These are phyloP conservation scores for Drosophila hamatofila DNA, from an alignment of 2,888 invertebrate species.

Conservation along the genomic window DNA sequence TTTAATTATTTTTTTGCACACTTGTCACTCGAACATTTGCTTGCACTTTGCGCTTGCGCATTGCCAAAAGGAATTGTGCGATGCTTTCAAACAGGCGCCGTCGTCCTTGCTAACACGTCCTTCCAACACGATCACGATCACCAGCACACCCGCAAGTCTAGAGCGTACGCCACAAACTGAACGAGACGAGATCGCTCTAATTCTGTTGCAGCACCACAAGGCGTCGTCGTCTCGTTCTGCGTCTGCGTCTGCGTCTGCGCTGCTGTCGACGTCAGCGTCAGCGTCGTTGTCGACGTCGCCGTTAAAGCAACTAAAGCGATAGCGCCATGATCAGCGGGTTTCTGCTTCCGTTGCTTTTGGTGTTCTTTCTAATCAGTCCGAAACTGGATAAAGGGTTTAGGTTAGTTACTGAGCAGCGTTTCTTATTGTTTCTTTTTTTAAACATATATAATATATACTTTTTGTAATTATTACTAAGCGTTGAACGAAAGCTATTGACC, in stretches of 20 bases:
- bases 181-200: slow-evolving; percentile 74
- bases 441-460: background rate
- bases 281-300: slow-evolving; percentile 28
- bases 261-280: slow-evolving; percentile 7
- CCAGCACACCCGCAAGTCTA: slow-evolving; percentile 81
- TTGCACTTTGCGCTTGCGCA: slow-evolving; percentile 72
- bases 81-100: slow-evolving; percentile 18
- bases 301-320: slow-evolving; percentile 43
- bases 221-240: slow-evolving; percentile 35
- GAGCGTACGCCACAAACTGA: slow-evolving; percentile 84
- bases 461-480: background rate
- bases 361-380: slow-evolving; percentile 56
- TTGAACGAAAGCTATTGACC: background rate
- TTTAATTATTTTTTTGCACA: slow-evolving; percentile 65
- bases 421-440: background rate
- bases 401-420: slow-evolving; percentile 20
- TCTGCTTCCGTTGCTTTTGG: slow-evolving; percentile 48
- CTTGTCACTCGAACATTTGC: slow-evolving; percentile 44
- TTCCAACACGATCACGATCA: slow-evolving; percentile 46
- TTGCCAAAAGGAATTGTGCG: slow-evolving; percentile 50
- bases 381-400: slow-evolving; percentile 52
- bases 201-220: slow-evolving; percentile 61
- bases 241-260: slow-evolving; percentile 7
- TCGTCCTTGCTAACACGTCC: slow-evolving; percentile 33
- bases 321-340: slow-evolving; percentile 47